Conservation (phyloP, 2,113 vertebrate species). For the Coracopsis vasa region DNA sequence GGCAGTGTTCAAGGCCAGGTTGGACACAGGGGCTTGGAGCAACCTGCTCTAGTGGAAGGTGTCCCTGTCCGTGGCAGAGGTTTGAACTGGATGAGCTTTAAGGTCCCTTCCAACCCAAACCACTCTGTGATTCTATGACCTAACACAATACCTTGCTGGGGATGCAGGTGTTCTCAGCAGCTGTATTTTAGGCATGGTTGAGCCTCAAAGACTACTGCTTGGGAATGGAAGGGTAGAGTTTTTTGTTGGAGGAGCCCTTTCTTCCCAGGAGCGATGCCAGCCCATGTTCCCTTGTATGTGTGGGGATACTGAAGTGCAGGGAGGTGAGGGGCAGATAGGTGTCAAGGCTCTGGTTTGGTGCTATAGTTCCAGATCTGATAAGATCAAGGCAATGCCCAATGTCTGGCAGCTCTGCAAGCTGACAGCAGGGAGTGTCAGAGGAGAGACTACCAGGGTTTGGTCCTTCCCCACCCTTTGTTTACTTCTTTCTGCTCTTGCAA, state of each 20-base stretch:
- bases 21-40: too few relatives aligned
- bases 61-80: rapidly evolving
- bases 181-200: neutral
- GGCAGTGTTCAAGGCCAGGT: too few relatives aligned
- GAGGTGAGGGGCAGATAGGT: neutral
- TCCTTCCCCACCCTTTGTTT: neutral
- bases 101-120: neutral
- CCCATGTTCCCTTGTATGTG: rapidly evolving
- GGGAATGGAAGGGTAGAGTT: neutral
- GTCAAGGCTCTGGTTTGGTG: neutral
- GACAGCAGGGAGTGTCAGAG: neutral
- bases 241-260: neutral
- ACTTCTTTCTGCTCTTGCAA: neutral
- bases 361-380: neutral
- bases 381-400: neutral
- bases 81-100: neutral
- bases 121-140: neutral
- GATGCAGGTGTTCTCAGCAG: neutral
- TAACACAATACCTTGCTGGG: rapidly evolving
- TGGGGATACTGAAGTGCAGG: neutral
- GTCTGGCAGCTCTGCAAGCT: neutral
- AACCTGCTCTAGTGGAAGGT: rapidly evolving
- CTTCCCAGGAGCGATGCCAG: neutral
- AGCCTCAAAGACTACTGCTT: neutral
- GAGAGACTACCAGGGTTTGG: neutral